Evolutionary conservation across 1,140 invertebrate species (phyloP).

Genomic region (Hylyphantes graminicola): DNA sequence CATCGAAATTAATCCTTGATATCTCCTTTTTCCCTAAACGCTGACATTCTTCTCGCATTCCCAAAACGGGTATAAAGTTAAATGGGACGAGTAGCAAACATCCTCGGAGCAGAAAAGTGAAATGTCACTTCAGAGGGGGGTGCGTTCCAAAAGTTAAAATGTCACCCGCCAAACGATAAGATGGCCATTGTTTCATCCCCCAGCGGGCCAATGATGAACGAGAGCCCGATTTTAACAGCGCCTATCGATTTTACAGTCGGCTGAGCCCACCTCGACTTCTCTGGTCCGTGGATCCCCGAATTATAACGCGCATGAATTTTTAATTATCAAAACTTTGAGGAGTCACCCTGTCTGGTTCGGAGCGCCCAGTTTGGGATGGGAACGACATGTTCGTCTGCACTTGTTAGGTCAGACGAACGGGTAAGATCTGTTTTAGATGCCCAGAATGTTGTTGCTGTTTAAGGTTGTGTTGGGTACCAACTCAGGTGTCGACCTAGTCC

Average conservation of each 20-base stretch:
- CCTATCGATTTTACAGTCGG: conserved; percentile 59
- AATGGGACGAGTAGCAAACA: no score
- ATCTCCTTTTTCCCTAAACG: no score
- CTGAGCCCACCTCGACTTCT: conserved; percentile 47
- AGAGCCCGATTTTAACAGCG: conserved; percentile 58
- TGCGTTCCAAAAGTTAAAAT: conserved; percentile 32
- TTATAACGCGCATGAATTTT: conserved; percentile 59
- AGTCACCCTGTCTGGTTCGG: conserved; percentile 14
- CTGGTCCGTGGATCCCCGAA: conserved; percentile 34
- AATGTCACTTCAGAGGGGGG: not conserved
- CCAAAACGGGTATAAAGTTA: no score
- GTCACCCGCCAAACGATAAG: conserved; percentile 36
- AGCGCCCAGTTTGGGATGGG: no score
- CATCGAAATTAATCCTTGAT: no score
- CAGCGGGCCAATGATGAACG: conserved; percentile 50
- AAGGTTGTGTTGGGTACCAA: no score
- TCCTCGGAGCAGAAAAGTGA: not conserved
- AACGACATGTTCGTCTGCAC: no score
- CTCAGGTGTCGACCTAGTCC: no score
- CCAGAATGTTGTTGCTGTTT: no score
- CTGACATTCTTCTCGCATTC: no score
- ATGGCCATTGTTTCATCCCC: conserved; percentile 43
- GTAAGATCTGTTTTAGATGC: no score
- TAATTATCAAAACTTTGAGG: conserved; percentile 58
- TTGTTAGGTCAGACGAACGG: no score